Evolutionary conservation across 2,113 vertebrate species (phyloP).

Genomic region (Vulpes vulpes): DNA sequence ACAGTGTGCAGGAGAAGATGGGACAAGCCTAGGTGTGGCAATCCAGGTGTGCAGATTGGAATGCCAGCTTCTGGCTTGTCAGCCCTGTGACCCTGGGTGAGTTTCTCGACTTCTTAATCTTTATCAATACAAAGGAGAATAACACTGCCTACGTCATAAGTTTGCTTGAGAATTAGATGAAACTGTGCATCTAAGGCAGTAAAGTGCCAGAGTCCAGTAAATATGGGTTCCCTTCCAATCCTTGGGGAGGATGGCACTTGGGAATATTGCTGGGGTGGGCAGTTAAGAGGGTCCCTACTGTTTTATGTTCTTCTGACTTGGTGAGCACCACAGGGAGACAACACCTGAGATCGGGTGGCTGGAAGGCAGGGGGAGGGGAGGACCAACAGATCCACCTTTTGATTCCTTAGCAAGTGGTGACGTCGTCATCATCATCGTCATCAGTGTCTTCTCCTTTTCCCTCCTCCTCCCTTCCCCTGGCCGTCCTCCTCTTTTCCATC

Average conservation of each 20-base stretch:
- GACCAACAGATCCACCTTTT: neutral
- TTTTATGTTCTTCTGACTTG: neutral
- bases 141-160: neutral
- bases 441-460: neutral
- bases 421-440: neutral
- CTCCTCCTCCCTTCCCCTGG: neutral
- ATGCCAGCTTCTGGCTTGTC: neutral
- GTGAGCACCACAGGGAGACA: neutral
- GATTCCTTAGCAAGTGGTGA: neutral
- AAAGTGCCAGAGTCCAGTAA: neutral
- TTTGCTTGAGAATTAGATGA: constrained; percentile 12
- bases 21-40: too few species aligned
- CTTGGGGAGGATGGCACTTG: neutral
- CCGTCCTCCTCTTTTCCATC: too few species aligned
- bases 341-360: neutral
- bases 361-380: rapidly evolving
- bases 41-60: neutral
- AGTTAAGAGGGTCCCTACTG: neutral
- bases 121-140: neutral
- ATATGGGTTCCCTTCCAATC: neutral
- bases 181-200: neutral
- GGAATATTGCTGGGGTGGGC: neutral
- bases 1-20: rapidly evolving
- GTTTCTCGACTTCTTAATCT: neutral
- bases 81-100: neutral